Evolutionary conservation across 2,113 vertebrate species (phyloP), one percentile per base, ranked within the genome.

Genomic region (Cyanoderma ruficeps): DNA sequence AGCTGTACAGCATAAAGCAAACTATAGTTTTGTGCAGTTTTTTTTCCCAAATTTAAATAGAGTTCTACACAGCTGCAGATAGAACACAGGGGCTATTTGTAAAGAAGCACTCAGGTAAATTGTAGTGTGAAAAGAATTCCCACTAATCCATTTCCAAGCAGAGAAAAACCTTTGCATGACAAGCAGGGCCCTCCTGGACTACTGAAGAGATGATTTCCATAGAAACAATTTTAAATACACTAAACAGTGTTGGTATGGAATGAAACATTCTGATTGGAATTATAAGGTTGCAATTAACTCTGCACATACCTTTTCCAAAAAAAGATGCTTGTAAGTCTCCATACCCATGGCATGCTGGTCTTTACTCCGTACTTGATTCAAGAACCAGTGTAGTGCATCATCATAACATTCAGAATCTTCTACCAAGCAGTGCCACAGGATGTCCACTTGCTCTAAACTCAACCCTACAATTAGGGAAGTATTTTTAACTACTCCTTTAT

Each of bases 261-360:
- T 47, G 13, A 71, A 92, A 74, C 23, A 42, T 19, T 41, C 55
- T 31, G 5, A 55, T 4, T 35, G 28, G 70, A 72, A 86, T 59
- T 6, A 3, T 3, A n/a, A 72, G 28, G 30, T 8, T 50, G 33
- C 15, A 77, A 63, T 67, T 33, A 77, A 89, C 18, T 87, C 31
- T 87, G 39, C 10, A 91, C 83, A 75, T 96, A 99, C 99, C 99
- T 99, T 99, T 97, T 99, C 99, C 94, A 99, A 97, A 97, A 99
- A 99, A 70, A 99, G 99, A 96, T 99, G 99, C 56, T 99, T 99
- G 95, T 99, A 99, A 10, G 99, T 99, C 98, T 99, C 99, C 99
- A 99, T 99, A 81, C 99, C 99, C 99, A 99, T 99, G 9, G 99
- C 99, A 41, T 99, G 99, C 94, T 99, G 99, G 98, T 99, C 99